Base-by-base conservation (phyloP, 2,888 invertebrate species). In the Drosophila eohydei region DNA sequence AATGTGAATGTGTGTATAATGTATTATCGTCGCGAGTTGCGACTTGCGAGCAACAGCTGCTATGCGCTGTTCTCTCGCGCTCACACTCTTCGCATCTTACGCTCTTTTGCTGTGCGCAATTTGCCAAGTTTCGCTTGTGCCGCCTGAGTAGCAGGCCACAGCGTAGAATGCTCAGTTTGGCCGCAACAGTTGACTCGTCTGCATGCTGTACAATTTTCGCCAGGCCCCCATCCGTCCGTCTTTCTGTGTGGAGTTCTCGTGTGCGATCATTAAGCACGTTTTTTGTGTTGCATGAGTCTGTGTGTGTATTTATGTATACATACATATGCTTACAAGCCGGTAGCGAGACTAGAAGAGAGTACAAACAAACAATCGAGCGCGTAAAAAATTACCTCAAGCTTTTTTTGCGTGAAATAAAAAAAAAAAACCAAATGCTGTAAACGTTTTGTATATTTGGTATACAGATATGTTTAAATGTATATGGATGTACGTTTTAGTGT, bases 111-210 rank as follows among this genome's bases (percentile, higher is more conserved):
- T 44, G 44, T 65, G 71, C 46, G 64, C 69, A 57, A 74, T 77
- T 88, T 70, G 80, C 72, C 48, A 74, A 51, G 79, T 79, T 77
- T 77, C 55, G 71, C 73, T 71, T 71, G 70, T n/a, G 46, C 46
- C 61, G 68, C 28, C 57, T 52, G 46, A 52, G 46, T 52, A 54
- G 57, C 63, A n/a, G 69, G 4, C 58, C 26, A 58, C 59, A 73
- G 74, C 65, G 84, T 80, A 83, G 86, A 83, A 88, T 89, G 60
- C 80, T 85, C 65, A 85, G 74, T 86, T 86, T 66, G 71, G 85
- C 85, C 88, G 78, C 88, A 85, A 78, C 84, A 81, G 84, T 89
- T 85, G 80, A 88, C 77, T 89, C 82, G 88, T 89, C 82, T 88
- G 89, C 85, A 84, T 89, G 89, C 74, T 78, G 56, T 59, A 59